phyloP scores from a whole-genome alignment of 2,888 invertebrate genomes.

The Protophormia terraenovae region DNA sequence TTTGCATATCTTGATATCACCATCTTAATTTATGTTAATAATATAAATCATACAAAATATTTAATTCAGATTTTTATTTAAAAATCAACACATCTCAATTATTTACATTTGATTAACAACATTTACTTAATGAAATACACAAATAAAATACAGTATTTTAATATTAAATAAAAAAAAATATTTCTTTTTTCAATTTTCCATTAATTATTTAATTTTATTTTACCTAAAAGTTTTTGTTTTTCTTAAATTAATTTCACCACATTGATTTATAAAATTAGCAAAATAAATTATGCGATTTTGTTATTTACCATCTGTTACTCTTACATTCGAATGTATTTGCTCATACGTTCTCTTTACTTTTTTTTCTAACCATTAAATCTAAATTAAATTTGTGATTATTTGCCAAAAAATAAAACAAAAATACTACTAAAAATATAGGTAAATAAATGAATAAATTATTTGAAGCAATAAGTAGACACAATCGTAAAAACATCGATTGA shows the following conservation, averaged over 20 bases:
- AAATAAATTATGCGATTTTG: constrained; percentile 6
- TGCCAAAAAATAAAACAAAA: constrained; percentile 24
- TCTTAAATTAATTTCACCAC: not conserved
- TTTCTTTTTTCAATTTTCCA: not conserved
- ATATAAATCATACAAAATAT: not conserved
- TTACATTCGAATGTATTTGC: not conserved
- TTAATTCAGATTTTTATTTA: not conserved
- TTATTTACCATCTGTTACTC: not conserved
- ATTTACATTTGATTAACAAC: not conserved
- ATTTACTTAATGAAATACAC: not conserved
- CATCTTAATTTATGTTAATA: not conserved
- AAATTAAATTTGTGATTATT: constrained; percentile 25
- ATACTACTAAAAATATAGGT: not conserved
- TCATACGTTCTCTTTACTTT: not conserved
- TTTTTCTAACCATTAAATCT: constrained; percentile 5
- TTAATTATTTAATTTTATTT: not conserved
- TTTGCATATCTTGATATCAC: not conserved
- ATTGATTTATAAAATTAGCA: constrained; percentile 36
- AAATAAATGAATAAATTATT: constrained; percentile 8
- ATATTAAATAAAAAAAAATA: not conserved
- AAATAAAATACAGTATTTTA: not conserved
- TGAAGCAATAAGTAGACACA: too few relatives aligned
- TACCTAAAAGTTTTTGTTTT: not conserved
- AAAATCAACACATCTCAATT: not conserved
- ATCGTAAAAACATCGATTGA: too few relatives aligned